Conservation (phyloP, 1,140 invertebrate species). For the Phthorimaea operculella region DNA sequence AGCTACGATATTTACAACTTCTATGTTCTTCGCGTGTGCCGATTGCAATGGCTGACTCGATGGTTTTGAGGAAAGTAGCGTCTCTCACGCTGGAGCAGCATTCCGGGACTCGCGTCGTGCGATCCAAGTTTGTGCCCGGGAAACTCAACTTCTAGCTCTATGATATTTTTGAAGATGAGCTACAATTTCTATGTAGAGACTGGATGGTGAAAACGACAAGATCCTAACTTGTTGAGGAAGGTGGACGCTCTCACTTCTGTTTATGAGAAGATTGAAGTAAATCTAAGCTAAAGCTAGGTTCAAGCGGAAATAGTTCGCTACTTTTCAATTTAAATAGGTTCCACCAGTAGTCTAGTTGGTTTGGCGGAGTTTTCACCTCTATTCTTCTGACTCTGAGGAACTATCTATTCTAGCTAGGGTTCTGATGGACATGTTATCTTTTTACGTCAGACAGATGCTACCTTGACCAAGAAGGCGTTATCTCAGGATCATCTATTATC, state of each 20-base stretch:
- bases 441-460: background rate
- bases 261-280: no score
- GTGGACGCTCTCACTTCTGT: constrained; percentile 86
- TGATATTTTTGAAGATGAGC: constrained; percentile 88
- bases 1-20: no score
- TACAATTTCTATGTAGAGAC: constrained; percentile 10
- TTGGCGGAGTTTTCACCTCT: no score
- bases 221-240: constrained; percentile 81
- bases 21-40: no score
- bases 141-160: constrained; percentile 85
- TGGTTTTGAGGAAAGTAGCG: constrained; percentile 84
- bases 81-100: constrained; percentile 80
- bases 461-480: background rate
- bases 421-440: no score
- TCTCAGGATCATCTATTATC: no score
- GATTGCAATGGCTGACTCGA: constrained; percentile 69
- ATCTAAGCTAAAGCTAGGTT: no score
- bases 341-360: no score
- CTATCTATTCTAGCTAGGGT: no score
- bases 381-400: no score
- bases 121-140: constrained; percentile 82
- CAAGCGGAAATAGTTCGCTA: no score
- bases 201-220: constrained; percentile 60
- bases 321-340: no score
- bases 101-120: constrained; percentile 69